A percentile compares a stretch with the other conserved stretches of the same genome.
These are phyloP conservation scores for Lepidothrix coronata DNA, from an alignment of 2,113 vertebrate genomes.

Conservation along the genomic window DNA sequence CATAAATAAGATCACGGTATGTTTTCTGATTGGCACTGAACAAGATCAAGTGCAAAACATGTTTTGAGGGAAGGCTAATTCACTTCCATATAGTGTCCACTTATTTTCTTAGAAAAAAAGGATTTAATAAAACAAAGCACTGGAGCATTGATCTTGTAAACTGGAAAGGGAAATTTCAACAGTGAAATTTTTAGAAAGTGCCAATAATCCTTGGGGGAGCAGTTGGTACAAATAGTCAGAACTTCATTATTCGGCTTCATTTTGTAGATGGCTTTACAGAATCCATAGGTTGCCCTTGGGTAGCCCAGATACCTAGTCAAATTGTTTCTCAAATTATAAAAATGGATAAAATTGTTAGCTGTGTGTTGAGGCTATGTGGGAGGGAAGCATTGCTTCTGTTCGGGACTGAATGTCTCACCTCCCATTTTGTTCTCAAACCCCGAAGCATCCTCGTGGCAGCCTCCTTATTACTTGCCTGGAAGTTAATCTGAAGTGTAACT, in stretches of 20 bases:
- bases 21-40: not conserved
- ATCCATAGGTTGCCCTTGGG: not conserved
- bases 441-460: not conserved
- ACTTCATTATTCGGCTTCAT: not conserved
- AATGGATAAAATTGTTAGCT: not conserved
- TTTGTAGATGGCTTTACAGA: not conserved
- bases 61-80: conserved; percentile 2
- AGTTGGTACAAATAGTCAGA: not conserved
- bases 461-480: not conserved
- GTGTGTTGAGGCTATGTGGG: not conserved
- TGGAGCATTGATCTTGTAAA: not conserved
- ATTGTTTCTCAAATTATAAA: not conserved
- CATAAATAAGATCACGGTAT: not conserved
- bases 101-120: not conserved
- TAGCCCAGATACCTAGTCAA: not conserved
- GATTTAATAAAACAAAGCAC: not conserved
- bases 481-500: not conserved
- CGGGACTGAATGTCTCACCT: fast-evolving
- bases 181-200: not conserved
- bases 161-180: not conserved
- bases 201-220: not conserved
- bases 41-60: conserved; percentile 15
- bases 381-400: not conserved
- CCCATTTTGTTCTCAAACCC: not conserved
- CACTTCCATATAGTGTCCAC: not conserved